Conservation (phyloP, 2,113 vertebrate genomes). For the Chaetorhynchus papuensis region DNA sequence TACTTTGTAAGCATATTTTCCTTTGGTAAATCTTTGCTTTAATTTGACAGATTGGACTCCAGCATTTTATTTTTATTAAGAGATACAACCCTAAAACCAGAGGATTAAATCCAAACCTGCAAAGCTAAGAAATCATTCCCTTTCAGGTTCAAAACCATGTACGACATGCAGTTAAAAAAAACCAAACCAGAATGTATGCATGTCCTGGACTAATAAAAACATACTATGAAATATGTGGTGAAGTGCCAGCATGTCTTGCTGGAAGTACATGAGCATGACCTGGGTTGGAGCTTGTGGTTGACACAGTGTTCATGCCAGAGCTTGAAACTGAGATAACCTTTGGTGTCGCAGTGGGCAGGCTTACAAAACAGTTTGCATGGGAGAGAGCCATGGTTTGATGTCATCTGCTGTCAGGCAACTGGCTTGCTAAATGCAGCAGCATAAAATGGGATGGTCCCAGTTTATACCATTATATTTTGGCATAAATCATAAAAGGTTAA, state of each 20-base stretch:
- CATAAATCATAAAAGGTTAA: neutral
- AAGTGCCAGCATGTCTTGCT: neutral
- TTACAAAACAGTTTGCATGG: neutral
- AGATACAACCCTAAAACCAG: neutral
- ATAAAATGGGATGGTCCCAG: neutral
- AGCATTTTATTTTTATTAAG: conserved; percentile 1
- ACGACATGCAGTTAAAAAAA: neutral
- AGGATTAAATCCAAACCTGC: neutral
- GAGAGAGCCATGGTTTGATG: neutral
- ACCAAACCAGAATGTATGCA: neutral
- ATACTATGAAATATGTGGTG: neutral
- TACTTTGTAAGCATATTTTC: conserved; percentile 47
- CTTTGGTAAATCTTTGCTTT: conserved; percentile 44
- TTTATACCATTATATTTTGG: neutral
- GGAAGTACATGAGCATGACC: neutral
- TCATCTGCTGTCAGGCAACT: neutral
- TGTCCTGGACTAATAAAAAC: neutral
- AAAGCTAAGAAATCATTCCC: neutral
- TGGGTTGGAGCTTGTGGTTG: neutral
- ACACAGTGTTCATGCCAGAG: neutral
- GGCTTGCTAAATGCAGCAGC: neutral
- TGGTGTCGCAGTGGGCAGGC: neutral
- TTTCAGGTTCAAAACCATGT: neutral
- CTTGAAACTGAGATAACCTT: neutral
- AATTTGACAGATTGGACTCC: neutral